phyloP scores from a whole-genome alignment of 2,113 vertebrate species.

The Danio rerio region GRCz12tu NC_133193.1:30854501-30855000 shows the following conservation, averaged over 20 bases:
- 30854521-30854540: too few relatives aligned
- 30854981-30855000: background rate
- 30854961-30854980: background rate
- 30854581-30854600: too few relatives aligned
- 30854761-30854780: background rate
- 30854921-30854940: conserved; percentile 13
- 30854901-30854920: conserved; percentile 48
- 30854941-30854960: background rate
- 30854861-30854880: conserved; percentile 52
- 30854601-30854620: too few relatives aligned
- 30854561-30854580: too few relatives aligned
- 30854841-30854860: conserved; percentile 37
- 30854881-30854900: conserved; percentile 53
- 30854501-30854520: too few relatives aligned
- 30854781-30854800: conserved; percentile 1
- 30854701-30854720: background rate
- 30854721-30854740: too few relatives aligned
- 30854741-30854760: background rate
- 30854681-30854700: background rate
- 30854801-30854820: conserved; percentile 40
- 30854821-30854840: conserved; percentile 48
- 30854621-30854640: too few relatives aligned
- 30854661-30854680: too few relatives aligned
- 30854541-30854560: too few relatives aligned
- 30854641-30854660: too few relatives aligned